Conservation (phyloP, 2,113 vertebrate genomes). For the Polyodon spathula region DNA sequence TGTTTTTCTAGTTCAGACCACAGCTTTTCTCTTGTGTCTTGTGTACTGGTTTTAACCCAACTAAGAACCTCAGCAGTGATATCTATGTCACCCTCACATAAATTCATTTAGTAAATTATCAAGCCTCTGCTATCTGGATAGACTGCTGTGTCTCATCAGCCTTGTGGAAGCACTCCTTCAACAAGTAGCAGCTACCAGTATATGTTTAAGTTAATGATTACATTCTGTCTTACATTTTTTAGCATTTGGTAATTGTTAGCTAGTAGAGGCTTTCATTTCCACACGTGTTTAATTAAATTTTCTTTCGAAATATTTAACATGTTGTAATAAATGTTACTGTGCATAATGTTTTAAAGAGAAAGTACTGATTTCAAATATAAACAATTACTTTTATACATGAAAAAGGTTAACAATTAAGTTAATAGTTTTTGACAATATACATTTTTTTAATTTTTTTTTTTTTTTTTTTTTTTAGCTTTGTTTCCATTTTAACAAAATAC, state of each 20-base stretch:
- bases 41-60: constrained; percentile 53
- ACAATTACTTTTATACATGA: too few relatives aligned
- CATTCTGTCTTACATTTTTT: constrained; percentile 58
- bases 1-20: constrained; percentile 41
- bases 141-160: constrained; percentile 45
- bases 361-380: too few relatives aligned
- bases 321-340: neutral
- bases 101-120: constrained; percentile 58
- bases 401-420: too few relatives aligned
- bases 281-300: neutral
- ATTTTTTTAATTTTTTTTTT: too few relatives aligned
- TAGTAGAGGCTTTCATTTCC: constrained; percentile 31
- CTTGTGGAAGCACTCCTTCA: constrained; percentile 35
- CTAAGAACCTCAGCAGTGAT: constrained; percentile 37
- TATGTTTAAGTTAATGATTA: constrained; percentile 52
- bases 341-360: too few relatives aligned
- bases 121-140: constrained; percentile 42
- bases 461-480: too few relatives aligned
- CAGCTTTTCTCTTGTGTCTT: constrained; percentile 55
- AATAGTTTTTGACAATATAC: too few relatives aligned
- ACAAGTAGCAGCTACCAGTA: constrained; percentile 49
- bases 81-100: constrained; percentile 30
- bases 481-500: too few relatives aligned
- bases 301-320: too few relatives aligned
- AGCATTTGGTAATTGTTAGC: constrained; percentile 30